Conservation (phyloP, 2,888 invertebrate species). For the Mesochorus sp. region DNA sequence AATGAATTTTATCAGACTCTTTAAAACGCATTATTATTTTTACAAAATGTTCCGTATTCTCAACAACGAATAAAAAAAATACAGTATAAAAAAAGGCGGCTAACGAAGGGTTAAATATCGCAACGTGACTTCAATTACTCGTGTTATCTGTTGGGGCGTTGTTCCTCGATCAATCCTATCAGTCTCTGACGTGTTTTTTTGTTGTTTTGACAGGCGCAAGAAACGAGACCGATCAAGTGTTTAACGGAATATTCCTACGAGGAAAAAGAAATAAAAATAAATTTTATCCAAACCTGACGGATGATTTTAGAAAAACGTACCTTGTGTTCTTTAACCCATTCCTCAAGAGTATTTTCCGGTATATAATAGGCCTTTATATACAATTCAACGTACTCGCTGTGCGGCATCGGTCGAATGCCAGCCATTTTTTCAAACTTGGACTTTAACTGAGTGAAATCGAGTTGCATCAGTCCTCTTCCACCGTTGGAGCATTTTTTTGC, state of each 20-base stretch:
- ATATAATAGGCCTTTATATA: slow-evolving; percentile 99
- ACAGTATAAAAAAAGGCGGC: background rate
- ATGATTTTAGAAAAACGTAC: too few species aligned
- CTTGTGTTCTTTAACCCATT: slow-evolving; percentile 92
- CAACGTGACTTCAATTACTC: background rate
- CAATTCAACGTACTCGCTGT: slow-evolving; percentile 94
- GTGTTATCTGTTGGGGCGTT: slow-evolving; percentile 77
- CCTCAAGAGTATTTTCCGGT: slow-evolving; percentile 93
- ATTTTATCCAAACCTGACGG: too few species aligned
- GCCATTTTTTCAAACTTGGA: slow-evolving; percentile 95
- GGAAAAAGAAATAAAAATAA: slow-evolving; percentile 47
- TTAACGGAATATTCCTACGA: slow-evolving; percentile 93
- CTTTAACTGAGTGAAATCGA: slow-evolving; percentile 97
- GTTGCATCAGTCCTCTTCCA: slow-evolving; percentile 97
- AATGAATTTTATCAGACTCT: too few species aligned
- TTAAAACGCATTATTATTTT: too few species aligned
- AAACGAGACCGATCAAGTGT: slow-evolving; percentile 92
- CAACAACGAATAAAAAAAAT: too few species aligned
- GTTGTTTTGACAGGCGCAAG: slow-evolving; percentile 93
- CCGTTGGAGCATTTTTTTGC: slow-evolving; percentile 97
- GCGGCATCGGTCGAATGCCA: slow-evolving; percentile 91
- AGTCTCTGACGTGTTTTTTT: slow-evolving; percentile 93
- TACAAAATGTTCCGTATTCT: too few species aligned
- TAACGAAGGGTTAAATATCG: slow-evolving; percentile 18
- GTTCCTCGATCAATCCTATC: slow-evolving; percentile 87